Conservation (phyloP, 2,888 invertebrate genomes). For the Dermolepida albohirtum region DNA sequence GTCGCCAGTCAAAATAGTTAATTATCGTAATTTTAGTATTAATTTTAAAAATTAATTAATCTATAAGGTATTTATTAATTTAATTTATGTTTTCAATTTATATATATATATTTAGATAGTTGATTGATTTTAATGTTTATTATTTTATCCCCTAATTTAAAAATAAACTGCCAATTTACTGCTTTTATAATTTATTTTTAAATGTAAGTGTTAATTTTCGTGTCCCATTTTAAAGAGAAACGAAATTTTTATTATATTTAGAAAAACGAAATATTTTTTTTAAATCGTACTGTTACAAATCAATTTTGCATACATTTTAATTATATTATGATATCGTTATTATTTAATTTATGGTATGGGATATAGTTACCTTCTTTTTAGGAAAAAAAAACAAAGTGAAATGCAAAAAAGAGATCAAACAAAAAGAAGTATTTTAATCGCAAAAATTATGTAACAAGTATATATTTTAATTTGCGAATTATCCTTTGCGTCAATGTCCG, state of each 20-base stretch:
- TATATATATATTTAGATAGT: slow-evolving; percentile 38
- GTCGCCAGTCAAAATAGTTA: slow-evolving; percentile 50
- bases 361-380: slow-evolving; percentile 39
- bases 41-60: slow-evolving; percentile 40
- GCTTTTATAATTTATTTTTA: slow-evolving; percentile 36
- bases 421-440: slow-evolving; percentile 27
- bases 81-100: slow-evolving; percentile 55
- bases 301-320: background rate
- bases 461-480: too few species aligned
- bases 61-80: slow-evolving; percentile 56
- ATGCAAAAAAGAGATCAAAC: slow-evolving; percentile 3
- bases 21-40: slow-evolving; percentile 39
- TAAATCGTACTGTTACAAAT: background rate
- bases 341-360: slow-evolving; percentile 32
- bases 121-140: slow-evolving; percentile 37
- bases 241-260: slow-evolving; percentile 17
- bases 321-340: slow-evolving; percentile 2
- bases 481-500: too few species aligned
- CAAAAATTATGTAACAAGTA: too few species aligned
- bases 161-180: slow-evolving; percentile 19
- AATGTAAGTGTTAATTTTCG: slow-evolving; percentile 29
- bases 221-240: background rate
- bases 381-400: slow-evolving; percentile 11
- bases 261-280: background rate
- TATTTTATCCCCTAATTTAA: slow-evolving; percentile 26